Conservation (phyloP, 2,888 invertebrate species). For the Scaptodrosophila latifasciaeformis region DNA sequence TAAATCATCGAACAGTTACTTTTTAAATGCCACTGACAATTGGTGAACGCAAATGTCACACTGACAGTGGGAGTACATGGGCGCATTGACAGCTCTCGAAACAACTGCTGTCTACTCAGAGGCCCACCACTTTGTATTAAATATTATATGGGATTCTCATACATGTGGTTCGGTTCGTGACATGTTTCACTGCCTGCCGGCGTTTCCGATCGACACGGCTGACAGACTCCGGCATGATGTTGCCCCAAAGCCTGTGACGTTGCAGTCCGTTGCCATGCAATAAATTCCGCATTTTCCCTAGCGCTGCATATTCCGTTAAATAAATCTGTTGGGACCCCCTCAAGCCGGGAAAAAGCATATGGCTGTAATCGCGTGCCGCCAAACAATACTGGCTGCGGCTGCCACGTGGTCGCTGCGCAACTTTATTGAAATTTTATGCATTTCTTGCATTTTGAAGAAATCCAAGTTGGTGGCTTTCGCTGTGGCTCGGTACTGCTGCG, state of each 20-base stretch:
- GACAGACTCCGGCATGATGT: not conserved
- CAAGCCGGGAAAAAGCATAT: too few relatives aligned
- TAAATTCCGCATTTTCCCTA: conserved; percentile 47
- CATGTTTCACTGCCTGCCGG: not conserved
- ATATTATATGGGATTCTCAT: too few relatives aligned
- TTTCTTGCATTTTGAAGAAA: conserved; percentile 45
- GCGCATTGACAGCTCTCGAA: too few relatives aligned
- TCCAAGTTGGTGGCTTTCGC: not conserved
- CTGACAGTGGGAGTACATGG: too few relatives aligned
- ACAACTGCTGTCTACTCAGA: too few relatives aligned
- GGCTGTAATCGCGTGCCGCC: not conserved
- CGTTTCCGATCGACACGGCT: not conserved
- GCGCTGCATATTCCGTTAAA: conserved; percentile 34
- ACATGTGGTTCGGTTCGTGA: too few relatives aligned
- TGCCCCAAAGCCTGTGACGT: not conserved
- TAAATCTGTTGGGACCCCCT: not conserved
- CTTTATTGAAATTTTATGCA: conserved; percentile 58
- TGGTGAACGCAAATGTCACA: too few relatives aligned
- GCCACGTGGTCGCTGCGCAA: conserved; percentile 1
- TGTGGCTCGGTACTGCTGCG: too few relatives aligned
- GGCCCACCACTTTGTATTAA: too few relatives aligned
- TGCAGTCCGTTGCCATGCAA: conserved; percentile 20
- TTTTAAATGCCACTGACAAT: too few relatives aligned
- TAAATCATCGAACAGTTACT: too few relatives aligned
- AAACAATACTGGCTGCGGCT: conserved; percentile 14